Base-by-base conservation (phyloP, 2,797 vertebrate species). In the Gymnoscopelus braueri region DNA sequence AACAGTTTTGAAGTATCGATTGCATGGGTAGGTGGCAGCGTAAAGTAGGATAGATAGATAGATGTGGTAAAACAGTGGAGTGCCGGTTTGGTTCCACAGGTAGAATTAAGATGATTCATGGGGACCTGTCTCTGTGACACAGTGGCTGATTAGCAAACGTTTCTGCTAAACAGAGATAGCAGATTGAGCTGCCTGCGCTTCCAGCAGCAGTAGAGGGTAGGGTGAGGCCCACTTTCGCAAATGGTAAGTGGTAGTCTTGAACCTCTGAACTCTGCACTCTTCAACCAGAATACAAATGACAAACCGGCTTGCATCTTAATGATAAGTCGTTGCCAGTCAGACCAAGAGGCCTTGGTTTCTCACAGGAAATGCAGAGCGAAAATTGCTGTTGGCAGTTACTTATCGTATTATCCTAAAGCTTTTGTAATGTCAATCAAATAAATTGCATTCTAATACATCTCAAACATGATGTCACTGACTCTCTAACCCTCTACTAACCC, bases 251-350 rank as follows among this genome's bases (percentile, higher is more conserved):
- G 29, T 61, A 60, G 69, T 71, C 4, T 60, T 13, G 35, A 60
- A 75, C 12, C 67, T 69, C 49, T 63, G n/a, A 58, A 71, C 53
- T 65, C 48, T n/a, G 29, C 39, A 23, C 35, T 62, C 50, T 15
- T 57, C 32, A 19, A 76, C 58, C 49, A 59, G 67, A 81, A 71
- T 29, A 39, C 39, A 79, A 39, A 63, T 59, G 54, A 76, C 67
- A 53, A 53, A 72, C 61, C 3, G 61, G 47, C 57, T 70, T 55
- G 39, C n/a, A 63, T 67, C 4, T 62, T 68, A 75, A 77, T 71
- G 61, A 78, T 81, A 71, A 80, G 78, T 85, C 69, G 63, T 53
- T 50, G 60, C 61, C 53, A 75, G 77, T 82, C 75, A 77, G 69
- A 72, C 63, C 55, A 62, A 81, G 51, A 75, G 44, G 13, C 60